A percentile compares a stretch with the other conserved stretches of the same genome.
Evolutionary conservation across 23 tunicate genomes (phyloP).

Genomic region (Ciona savignyi): DNA sequence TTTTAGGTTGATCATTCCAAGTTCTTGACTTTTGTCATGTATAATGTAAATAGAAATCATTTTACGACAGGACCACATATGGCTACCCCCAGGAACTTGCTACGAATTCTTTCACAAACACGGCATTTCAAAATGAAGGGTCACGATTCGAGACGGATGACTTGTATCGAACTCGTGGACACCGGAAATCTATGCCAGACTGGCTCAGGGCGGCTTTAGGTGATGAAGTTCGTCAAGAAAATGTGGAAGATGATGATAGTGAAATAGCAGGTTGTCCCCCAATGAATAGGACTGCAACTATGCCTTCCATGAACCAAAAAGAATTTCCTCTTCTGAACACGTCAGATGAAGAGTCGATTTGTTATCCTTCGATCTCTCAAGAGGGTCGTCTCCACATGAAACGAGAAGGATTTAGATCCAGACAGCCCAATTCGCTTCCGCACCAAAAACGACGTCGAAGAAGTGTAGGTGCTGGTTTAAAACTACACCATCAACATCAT

Average conservation of each 20-base stretch:
- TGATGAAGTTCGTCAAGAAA: slow-evolving; percentile 32
- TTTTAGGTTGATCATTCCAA: no score
- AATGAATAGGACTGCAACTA: slow-evolving; percentile 26
- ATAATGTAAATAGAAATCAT: not conserved
- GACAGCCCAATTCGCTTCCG: slow-evolving; percentile 13
- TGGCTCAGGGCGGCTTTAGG: slow-evolving; percentile 90
- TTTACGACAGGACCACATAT: slow-evolving; percentile 19
- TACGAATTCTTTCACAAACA: slow-evolving; percentile 13
- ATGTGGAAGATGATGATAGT: slow-evolving; percentile 36
- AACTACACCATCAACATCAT: slow-evolving; percentile 5
- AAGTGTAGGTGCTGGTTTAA: slow-evolving; percentile 1
- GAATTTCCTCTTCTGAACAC: slow-evolving; percentile 78
- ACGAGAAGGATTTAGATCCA: not conserved
- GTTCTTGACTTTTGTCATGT: not conserved
- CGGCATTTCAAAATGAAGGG: slow-evolving; percentile 17
- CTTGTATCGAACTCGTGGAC: slow-evolving; percentile 4
- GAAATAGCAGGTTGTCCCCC: slow-evolving; percentile 8
- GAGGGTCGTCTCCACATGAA: slow-evolving; percentile 1
- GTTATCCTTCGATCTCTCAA: slow-evolving; percentile 84
- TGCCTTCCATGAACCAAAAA: slow-evolving; percentile 26
- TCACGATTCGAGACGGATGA: slow-evolving; percentile 27
- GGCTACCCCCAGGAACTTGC: slow-evolving; percentile 45
- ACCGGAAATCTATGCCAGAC: slow-evolving; percentile 73
- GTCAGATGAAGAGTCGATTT: slow-evolving; percentile 81
- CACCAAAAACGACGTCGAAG: slow-evolving; percentile 12